These are phyloP conservation scores for Meandrusa payeni DNA, from an alignment of 2,888 invertebrate genomes.

Conservation along the genomic window DNA sequence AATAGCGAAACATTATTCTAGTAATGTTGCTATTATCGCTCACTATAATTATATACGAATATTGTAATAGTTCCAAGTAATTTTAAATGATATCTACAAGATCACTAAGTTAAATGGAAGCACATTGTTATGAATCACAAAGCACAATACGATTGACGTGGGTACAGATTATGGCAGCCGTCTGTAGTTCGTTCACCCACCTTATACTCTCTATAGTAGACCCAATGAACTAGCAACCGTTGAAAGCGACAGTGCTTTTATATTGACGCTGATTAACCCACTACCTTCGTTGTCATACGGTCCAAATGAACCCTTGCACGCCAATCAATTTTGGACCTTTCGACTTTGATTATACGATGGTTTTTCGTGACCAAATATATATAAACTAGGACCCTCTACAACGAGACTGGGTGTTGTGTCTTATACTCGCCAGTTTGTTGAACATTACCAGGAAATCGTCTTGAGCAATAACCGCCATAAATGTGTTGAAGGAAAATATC, in stretches of 20 bases:
- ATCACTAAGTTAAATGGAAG: constrained; percentile 10
- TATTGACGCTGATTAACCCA: constrained; percentile 69
- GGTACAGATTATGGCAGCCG: constrained; percentile 39
- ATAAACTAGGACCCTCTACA: constrained; percentile 33
- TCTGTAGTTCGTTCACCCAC: constrained; percentile 63
- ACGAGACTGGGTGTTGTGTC: constrained; percentile 5
- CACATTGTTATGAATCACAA: constrained; percentile 36
- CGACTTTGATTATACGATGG: constrained; percentile 32
- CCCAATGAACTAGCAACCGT: constrained; percentile 68
- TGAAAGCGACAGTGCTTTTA: constrained; percentile 75
- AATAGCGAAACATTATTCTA: no score
- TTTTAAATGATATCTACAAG: neutral
- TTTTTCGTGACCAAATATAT: constrained; percentile 26
- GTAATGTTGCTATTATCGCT: no score
- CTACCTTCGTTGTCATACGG: constrained; percentile 59
- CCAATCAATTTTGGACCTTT: constrained; percentile 53
- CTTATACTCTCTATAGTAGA: constrained; percentile 70
- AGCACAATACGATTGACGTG: constrained; percentile 40
- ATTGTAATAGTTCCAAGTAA: neutral
- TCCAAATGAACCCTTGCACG: constrained; percentile 37
- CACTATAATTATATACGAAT: no score
- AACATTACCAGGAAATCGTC: constrained; percentile 53
- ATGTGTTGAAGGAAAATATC: constrained; percentile 43
- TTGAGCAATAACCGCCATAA: constrained; percentile 48
- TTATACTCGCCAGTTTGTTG: constrained; percentile 37